These are phyloP conservation scores for Patiria miniata DNA, from an alignment of 35 echinoderm and acorn worm genomes.

Conservation along the genomic window DNA sequence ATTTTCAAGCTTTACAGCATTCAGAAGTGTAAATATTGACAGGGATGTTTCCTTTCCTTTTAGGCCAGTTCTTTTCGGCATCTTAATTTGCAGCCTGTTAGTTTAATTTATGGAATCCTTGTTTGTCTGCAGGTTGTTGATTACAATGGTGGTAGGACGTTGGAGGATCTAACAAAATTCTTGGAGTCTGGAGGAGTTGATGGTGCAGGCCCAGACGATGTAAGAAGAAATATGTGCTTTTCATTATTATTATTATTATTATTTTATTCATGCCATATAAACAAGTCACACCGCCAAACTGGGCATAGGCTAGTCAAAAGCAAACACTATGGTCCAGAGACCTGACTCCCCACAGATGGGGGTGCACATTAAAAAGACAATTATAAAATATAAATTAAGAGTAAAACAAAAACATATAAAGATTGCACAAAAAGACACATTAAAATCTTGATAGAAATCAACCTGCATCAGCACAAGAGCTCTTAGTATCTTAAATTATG, in stretches of 20 bases:
- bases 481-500: too few relatives aligned
- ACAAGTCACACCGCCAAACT: not conserved
- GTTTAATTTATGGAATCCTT: not conserved
- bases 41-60: too few relatives aligned
- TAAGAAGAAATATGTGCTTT: conserved; percentile 51
- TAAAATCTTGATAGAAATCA: too few relatives aligned
- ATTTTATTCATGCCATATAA: not conserved
- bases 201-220: conserved; percentile 72
- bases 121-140: conserved; percentile 72
- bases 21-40: too few relatives aligned
- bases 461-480: too few relatives aligned
- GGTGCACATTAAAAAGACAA: too few relatives aligned
- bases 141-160: conserved; percentile 90
- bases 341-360: not conserved
- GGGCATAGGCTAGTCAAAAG: not conserved
- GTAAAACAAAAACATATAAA: too few relatives aligned
- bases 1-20: too few relatives aligned
- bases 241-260: not conserved
- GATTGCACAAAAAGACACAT: too few relatives aligned
- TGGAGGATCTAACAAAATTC: conserved; percentile 86
- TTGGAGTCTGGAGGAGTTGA: conserved; percentile 80
- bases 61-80: too few relatives aligned
- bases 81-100: too few relatives aligned
- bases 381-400: too few relatives aligned
- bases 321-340: not conserved